Conservation (phyloP, 2,113 vertebrate species). For the Chlorocebus sabaeus region DNA sequence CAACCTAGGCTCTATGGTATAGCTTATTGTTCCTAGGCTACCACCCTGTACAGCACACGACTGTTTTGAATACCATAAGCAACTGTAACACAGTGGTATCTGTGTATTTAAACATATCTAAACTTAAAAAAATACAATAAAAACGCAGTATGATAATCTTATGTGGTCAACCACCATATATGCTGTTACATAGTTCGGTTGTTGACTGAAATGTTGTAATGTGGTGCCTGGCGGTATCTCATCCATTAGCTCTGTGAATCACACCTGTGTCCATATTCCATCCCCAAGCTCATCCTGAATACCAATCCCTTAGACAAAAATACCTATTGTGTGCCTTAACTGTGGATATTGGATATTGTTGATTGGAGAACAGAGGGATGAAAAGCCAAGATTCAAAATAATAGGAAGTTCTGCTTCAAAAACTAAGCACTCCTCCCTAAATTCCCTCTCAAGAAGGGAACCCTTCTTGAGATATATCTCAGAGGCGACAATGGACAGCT, state of each 20-base stretch:
- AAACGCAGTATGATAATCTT: not conserved
- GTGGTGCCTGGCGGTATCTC: not conserved
- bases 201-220: not conserved
- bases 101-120: not conserved
- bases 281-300: not conserved
- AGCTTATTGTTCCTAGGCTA: not conserved
- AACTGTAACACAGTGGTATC: not conserved
- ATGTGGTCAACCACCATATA: not conserved
- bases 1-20: not conserved
- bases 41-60: not conserved
- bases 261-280: not conserved
- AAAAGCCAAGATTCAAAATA: not conserved
- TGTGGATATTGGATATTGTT: not conserved
- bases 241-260: not conserved
- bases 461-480: fast-evolving
- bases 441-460: too few relatives aligned
- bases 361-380: not conserved
- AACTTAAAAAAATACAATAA: not conserved
- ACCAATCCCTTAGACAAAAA: not conserved
- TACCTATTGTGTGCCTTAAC: not conserved
- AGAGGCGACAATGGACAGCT: not conserved
- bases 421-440: not conserved
- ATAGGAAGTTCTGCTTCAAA: not conserved
- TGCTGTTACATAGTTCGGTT: not conserved
- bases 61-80: not conserved